phyloP scores from a whole-genome alignment of 2,797 vertebrate species.

The Lophius americanus region DNA sequence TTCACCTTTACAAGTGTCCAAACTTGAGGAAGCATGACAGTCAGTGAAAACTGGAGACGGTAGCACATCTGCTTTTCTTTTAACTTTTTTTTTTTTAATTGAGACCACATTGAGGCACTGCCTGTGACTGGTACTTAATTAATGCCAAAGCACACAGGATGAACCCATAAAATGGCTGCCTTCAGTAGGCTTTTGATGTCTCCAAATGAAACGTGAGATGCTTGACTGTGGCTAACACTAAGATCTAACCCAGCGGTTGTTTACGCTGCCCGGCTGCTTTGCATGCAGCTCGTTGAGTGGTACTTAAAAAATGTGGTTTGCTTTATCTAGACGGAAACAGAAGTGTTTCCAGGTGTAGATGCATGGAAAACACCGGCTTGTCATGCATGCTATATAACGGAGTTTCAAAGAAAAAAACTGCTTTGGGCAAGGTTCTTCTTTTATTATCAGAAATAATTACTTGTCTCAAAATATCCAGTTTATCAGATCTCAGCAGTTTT shows the following conservation, averaged over 20 bases:
- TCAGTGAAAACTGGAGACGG: constrained; percentile 56
- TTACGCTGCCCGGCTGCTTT: constrained; percentile 59
- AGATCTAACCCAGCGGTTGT: constrained; percentile 64
- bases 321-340: constrained; percentile 32
- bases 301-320: constrained; percentile 59
- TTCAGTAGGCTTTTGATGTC: constrained; percentile 64
- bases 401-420: constrained; percentile 27
- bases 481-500: not conserved
- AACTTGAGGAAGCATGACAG: constrained; percentile 59
- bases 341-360: constrained; percentile 58
- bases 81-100: constrained; percentile 49
- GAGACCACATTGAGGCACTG: constrained; percentile 69
- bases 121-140: constrained; percentile 64
- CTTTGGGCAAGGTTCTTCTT: constrained; percentile 5
- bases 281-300: constrained; percentile 69
- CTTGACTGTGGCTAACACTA: constrained; percentile 71
- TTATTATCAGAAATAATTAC: constrained; percentile 9
- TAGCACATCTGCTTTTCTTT: constrained; percentile 40
- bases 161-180: constrained; percentile 70
- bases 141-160: constrained; percentile 71
- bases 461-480: not conserved
- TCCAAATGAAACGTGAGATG: constrained; percentile 68
- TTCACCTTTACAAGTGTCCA: constrained; percentile 31
- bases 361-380: constrained; percentile 70
- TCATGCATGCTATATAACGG: constrained; percentile 73